Base-by-base conservation (phyloP, 2,797 vertebrate genomes). In the Myiothlypis coronata region DNA sequence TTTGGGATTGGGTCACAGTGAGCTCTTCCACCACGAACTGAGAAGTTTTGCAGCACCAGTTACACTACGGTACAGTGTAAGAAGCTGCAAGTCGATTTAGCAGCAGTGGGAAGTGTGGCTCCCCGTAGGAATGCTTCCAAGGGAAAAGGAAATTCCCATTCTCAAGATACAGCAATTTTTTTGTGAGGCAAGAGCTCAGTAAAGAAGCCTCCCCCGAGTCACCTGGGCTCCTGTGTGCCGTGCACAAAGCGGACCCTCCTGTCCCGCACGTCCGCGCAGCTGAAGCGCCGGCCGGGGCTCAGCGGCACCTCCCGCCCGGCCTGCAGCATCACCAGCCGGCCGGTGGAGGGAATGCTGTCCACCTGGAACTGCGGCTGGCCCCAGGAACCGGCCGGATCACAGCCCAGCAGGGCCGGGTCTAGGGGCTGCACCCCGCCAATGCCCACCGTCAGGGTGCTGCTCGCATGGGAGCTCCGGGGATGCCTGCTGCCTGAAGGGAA, bases 221-320 rank as follows among this genome's bases (percentile, higher is more conserved):
- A 99, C 99, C 99, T 99, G 97, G 98, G 90, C 84, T 98, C 98
- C 61, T 98, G 98, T 49, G 82, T 96, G 76, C 97, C 92, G 81
- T 99, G 99, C 68, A 94, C 94, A 55, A 99, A 99, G 37, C 93
- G 98, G 21, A 99, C 97, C 23, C 95, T 98, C 19, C 97, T 97
- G 27, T 95, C 95, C 24, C 77, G 96, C 76, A 99, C 94, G 46
- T 99, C 98, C 5, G 85, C 67, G 97, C 98, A 98, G 27, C 97
- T 98, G 95, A 99, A 99, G 65, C 52, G 96, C 86, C 97, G 97
- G 0, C 98, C 98, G 7, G 35, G 91, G 72, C 67, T 87, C 63
- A 99, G 98, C 18, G 90, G 98, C 50, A 80, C 50, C 44, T 98
- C 91, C 46, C 90, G 60, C 3, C 97, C 98, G 1, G 92, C 89